Evolutionary conservation across 92 coral and sea anemone species (phyloP).

Genomic region (Nematostella vectensis): DNA sequence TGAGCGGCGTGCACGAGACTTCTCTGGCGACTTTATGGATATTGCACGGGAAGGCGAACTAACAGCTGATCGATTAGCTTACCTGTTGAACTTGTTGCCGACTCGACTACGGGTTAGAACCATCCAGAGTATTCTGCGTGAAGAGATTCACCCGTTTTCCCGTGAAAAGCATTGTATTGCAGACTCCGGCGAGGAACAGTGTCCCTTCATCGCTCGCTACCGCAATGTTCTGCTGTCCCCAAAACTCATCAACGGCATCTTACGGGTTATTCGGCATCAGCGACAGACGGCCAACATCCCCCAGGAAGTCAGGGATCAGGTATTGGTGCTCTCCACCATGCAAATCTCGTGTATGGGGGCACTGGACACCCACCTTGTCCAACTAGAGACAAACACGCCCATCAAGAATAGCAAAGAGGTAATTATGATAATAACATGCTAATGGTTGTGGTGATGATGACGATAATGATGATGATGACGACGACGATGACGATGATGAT

Average conservation of each 20-base stretch:
- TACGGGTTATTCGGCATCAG: slow-evolving; percentile 80
- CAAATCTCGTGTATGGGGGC: slow-evolving; percentile 74
- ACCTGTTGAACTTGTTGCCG: slow-evolving; percentile 73
- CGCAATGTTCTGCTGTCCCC: slow-evolving; percentile 67
- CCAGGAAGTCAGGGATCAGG: slow-evolving; percentile 73
- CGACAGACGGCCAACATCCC: slow-evolving; percentile 79
- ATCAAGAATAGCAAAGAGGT: slow-evolving; percentile 68
- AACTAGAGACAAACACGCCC: slow-evolving; percentile 58
- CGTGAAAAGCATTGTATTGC: slow-evolving; percentile 72
- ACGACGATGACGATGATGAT: too few relatives aligned
- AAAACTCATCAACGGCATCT: slow-evolving; percentile 70
- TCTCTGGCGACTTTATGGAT: slow-evolving; percentile 81
- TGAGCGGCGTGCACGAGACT: slow-evolving; percentile 88
- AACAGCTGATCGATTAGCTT: slow-evolving; percentile 79
- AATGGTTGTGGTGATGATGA: too few relatives aligned
- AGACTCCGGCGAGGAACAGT: slow-evolving; percentile 38
- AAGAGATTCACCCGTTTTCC: slow-evolving; percentile 80
- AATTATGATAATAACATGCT: too few relatives aligned
- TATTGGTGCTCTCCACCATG: slow-evolving; percentile 56
- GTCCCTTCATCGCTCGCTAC: slow-evolving; percentile 62
- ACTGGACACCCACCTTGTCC: slow-evolving; percentile 71
- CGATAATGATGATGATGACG: too few relatives aligned
- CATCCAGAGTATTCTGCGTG: slow-evolving; percentile 67
- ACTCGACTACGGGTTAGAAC: slow-evolving; percentile 72
- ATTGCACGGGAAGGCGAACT: slow-evolving; percentile 87